Conservation (phyloP, 2,113 vertebrate genomes). For the Boulengeromyrus knoepffleri region DNA sequence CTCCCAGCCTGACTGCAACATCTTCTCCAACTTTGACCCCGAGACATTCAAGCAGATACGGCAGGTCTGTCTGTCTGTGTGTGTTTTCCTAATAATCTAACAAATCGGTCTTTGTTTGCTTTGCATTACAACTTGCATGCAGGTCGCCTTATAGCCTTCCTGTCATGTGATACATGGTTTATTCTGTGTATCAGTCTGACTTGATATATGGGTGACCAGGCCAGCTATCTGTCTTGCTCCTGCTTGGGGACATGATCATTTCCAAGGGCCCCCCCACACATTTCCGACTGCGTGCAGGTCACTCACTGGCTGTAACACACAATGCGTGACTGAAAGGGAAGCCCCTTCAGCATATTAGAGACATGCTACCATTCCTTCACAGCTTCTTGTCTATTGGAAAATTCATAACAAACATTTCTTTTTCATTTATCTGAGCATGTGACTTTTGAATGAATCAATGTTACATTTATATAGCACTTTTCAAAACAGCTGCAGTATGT, state of each 20-base stretch:
- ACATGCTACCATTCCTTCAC: not conserved
- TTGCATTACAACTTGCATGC: not conserved
- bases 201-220: not conserved
- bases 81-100: not conserved
- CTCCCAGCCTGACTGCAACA: conserved; percentile 80
- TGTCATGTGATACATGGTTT: not conserved
- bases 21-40: conserved; percentile 70
- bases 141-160: not conserved
- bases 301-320: not conserved
- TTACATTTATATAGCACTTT: not conserved
- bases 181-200: not conserved
- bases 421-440: too few relatives aligned
- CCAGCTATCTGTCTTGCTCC: not conserved
- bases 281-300: not conserved
- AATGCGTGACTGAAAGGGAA: not conserved
- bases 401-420: not conserved
- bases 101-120: not conserved
- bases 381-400: not conserved
- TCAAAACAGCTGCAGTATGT: too few relatives aligned
- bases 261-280: not conserved
- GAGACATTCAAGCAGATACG: conserved; percentile 81
- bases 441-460: too few relatives aligned
- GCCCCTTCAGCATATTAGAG: not conserved
- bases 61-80: conserved; percentile 59
- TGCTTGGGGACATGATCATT: not conserved